These are phyloP conservation scores for Siniperca undulata DNA, from an alignment of 2,797 vertebrate genomes.

Conservation along the genomic window DNA sequence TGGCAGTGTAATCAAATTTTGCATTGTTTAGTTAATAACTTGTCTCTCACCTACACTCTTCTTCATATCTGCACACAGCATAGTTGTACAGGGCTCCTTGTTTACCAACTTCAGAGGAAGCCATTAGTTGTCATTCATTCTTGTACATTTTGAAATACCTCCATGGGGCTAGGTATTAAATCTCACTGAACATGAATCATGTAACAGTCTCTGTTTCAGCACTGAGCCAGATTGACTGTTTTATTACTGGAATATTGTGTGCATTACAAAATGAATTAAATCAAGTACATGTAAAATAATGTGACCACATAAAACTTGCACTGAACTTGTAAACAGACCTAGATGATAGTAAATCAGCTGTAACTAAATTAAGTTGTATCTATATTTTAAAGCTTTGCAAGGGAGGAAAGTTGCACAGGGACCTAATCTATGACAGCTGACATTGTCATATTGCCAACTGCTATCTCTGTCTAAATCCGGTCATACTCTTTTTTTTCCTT, in stretches of 20 bases:
- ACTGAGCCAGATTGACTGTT: not conserved
- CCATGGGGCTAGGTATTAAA: conserved; percentile 5
- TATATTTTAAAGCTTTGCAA: not conserved
- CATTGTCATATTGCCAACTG: conserved; percentile 1
- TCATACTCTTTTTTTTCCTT: not conserved
- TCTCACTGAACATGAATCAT: conserved; percentile 22
- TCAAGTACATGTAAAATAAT: not conserved
- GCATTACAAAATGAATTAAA: not conserved
- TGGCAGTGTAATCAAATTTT: not conserved
- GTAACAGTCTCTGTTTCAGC: not conserved
- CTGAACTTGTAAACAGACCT: not conserved
- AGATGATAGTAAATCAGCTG: not conserved
- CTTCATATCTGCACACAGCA: conserved; percentile 17
- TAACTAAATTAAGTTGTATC: not conserved
- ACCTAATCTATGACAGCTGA: conserved; percentile 1
- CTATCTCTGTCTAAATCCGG: conserved; percentile 2
- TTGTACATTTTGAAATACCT: conserved; percentile 27
- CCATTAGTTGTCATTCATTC: conserved; percentile 17
- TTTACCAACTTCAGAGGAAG: conserved; percentile 25
- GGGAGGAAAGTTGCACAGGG: not conserved
- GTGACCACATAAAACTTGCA: not conserved
- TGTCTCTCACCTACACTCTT: not conserved
- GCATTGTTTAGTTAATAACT: not conserved
- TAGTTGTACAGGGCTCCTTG: not conserved
- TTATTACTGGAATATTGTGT: not conserved